These are phyloP conservation scores for Rhagonycha lutea DNA, from an alignment of 2,888 invertebrate species.

Conservation along the genomic window DNA sequence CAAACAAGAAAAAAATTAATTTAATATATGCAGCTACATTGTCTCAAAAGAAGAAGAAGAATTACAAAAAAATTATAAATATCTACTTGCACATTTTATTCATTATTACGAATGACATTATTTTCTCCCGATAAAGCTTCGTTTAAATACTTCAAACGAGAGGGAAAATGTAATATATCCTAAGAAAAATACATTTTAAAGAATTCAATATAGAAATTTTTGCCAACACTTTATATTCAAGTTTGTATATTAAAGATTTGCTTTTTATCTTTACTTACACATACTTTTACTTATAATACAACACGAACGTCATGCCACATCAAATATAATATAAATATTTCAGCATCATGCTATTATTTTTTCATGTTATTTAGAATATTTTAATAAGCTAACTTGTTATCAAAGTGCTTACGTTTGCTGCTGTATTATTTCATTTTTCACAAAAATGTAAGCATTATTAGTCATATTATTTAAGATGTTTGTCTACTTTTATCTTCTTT, in stretches of 20 bases:
- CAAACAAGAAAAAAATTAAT: not conserved
- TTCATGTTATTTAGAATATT: not conserved
- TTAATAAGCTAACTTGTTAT: not conserved
- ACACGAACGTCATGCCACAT: not conserved
- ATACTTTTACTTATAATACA: not conserved
- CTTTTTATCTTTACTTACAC: constrained; percentile 1
- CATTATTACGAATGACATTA: not conserved
- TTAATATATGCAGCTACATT: not conserved
- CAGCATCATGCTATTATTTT: not conserved
- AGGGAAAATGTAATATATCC: not conserved
- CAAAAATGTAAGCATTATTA: not conserved
- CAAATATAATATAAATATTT: not conserved
- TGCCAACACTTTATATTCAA: not conserved
- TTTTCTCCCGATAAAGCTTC: not conserved
- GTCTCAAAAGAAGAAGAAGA: not conserved
- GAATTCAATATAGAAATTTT: constrained; percentile 5
- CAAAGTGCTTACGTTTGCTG: not conserved
- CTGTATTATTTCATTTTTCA: not conserved
- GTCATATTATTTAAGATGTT: too few species aligned
- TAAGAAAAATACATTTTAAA: not conserved
- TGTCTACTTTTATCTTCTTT: too few species aligned
- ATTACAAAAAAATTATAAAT: not conserved
- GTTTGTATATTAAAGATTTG: constrained; percentile 1
- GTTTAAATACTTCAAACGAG: constrained; percentile 2
- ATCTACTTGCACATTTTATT: not conserved